phyloP scores from a whole-genome alignment of 2,888 invertebrate genomes.

The Micoletzkya japonica region DNA sequence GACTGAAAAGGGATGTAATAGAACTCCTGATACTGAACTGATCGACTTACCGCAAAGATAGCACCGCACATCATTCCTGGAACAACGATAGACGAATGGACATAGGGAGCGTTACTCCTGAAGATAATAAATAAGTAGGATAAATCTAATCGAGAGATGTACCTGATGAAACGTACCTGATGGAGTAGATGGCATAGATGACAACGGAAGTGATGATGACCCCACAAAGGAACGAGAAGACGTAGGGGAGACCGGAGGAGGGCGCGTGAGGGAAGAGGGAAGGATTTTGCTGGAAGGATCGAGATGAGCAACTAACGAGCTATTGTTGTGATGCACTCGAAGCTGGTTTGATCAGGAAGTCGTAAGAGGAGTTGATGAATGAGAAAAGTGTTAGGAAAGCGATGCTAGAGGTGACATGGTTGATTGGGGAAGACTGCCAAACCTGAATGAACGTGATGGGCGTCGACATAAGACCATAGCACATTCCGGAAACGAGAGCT shows the following conservation, averaged over 20 bases:
- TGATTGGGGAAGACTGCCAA: neutral
- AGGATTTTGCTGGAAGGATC: slow-evolving; percentile 58
- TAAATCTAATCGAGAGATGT: neutral
- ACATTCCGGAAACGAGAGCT: slow-evolving; percentile 65
- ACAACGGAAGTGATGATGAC: slow-evolving; percentile 64
- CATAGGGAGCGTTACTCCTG: slow-evolving; percentile 37
- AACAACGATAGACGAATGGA: slow-evolving; percentile 59
- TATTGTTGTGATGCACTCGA: neutral
- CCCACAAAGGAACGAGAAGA: slow-evolving; percentile 67
- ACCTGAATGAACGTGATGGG: slow-evolving; percentile 65
- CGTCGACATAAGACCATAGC: slow-evolving; percentile 66
- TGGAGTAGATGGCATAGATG: slow-evolving; percentile 65
- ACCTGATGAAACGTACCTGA: slow-evolving; percentile 38
- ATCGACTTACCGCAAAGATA: slow-evolving; percentile 64
- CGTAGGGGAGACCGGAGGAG: slow-evolving; percentile 59
- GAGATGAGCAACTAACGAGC: neutral
- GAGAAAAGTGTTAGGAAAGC: neutral
- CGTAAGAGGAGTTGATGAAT: neutral
- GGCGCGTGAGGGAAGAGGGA: slow-evolving; percentile 40
- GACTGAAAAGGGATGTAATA: neutral
- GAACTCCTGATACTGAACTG: too few species aligned
- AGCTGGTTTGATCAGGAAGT: neutral
- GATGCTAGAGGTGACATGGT: neutral
- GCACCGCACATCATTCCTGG: slow-evolving; percentile 65
- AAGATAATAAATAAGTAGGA: neutral